These are phyloP conservation scores for Fundulus diaphanus DNA, from an alignment of 2,797 vertebrate genomes.

Conservation along the genomic window DNA sequence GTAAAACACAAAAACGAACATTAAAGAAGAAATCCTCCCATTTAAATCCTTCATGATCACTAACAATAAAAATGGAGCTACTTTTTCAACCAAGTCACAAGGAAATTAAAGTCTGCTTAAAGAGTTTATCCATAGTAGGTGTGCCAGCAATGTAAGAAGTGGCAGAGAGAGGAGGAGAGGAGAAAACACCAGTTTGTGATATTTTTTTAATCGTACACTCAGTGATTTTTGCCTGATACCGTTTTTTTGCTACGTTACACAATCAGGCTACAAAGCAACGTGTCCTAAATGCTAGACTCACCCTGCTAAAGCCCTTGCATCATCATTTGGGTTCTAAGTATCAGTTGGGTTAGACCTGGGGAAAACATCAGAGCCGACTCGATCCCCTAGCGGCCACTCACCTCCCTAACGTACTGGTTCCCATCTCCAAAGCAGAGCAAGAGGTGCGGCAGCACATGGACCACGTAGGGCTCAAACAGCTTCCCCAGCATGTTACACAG, in stretches of 20 bases:
- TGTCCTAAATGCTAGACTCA: too few relatives aligned
- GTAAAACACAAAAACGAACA: neutral
- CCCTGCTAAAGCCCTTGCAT: neutral
- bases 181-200: too few relatives aligned
- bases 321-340: too few relatives aligned
- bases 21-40: neutral
- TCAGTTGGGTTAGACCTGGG: neutral
- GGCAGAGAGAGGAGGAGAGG: too few relatives aligned
- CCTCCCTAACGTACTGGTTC: conserved; percentile 98
- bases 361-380: neutral
- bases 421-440: conserved; percentile 98
- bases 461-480: conserved; percentile 97
- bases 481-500: conserved; percentile 98
- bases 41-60: neutral
- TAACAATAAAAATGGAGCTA: neutral
- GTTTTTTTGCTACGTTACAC: too few relatives aligned
- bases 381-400: conserved; percentile 61
- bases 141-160: too few relatives aligned
- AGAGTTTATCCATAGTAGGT: too few relatives aligned
- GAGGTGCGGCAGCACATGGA: conserved; percentile 95
- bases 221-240: too few relatives aligned
- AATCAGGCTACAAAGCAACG: too few relatives aligned
- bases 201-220: too few relatives aligned
- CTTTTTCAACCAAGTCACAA: neutral
- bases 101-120: neutral